Evolutionary conservation across 2,888 invertebrate species (phyloP), one percentile per base, ranked within the genome.

Genomic region (Cantharis rustica): DNA sequence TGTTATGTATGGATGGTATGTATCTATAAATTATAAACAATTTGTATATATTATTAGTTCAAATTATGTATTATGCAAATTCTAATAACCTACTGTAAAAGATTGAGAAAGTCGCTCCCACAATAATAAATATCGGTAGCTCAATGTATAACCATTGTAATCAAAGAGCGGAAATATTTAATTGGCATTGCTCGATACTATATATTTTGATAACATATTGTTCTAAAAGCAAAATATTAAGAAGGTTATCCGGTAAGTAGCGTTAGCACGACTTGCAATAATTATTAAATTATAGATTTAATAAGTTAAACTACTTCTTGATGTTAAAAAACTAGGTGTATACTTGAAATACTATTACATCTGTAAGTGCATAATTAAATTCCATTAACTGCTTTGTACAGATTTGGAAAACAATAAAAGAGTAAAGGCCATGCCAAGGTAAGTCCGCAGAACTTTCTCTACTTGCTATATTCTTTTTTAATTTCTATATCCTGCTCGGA

Each of bases 161-260:
- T 74, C 78, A 78, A 76, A 73, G 74, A 78, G 75, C 76, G 78
- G 72, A 78, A 78, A 78, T 78, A 75, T 78, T 78, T 78, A 78
- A 78, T 78, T 78, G 78, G 74, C 78, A 73, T 77, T 72, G 62
- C 64, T 71, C 23, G 70, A 64, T 61, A 27, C 26, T 27, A 31
- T 15, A 61, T 73, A 68, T 73, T 69, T 73, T 69, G 64, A 66
- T 66, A 66, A 66, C 64, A 66, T 66, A 23, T 17, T 66, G 47
- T 47, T 47, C 47, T 20, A 23, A 66, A 66, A n/a, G 23, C 64
- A 20, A 66, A 66, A 66, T 66, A 23, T 66, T 66, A 66, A 20
- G 64, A 66, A 66, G 64, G 64, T 63, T 63, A 63, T 63, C 47
- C 47, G 47, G 47, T 47, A 47, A 47, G 47, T 47, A 47, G 47